Evolutionary conservation across 1,140 invertebrate genomes (phyloP).

Genomic region (Drosophila lowei): DNA sequence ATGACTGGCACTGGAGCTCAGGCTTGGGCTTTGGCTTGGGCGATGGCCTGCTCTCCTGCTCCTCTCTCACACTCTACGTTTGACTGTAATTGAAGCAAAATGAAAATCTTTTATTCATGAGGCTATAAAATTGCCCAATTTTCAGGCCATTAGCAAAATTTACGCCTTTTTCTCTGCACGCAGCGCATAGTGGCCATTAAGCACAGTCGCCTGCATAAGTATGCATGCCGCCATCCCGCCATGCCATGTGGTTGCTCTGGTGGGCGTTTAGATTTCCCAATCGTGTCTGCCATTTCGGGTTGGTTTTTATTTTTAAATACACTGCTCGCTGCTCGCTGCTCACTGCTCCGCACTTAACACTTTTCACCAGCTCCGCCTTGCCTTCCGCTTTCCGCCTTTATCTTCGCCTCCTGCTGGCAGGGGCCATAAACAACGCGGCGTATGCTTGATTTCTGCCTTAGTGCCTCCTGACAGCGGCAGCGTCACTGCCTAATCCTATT

Average conservation of each 20-base stretch:
- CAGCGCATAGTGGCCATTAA: conserved; percentile 79
- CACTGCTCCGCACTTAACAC: conserved; percentile 30
- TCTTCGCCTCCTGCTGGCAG: conserved; percentile 1
- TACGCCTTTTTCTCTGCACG: conserved; percentile 82
- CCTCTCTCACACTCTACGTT: conserved; percentile 23
- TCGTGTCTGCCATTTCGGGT: conserved; percentile 29
- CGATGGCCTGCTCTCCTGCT: background rate
- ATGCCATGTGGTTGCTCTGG: conserved; percentile 34
- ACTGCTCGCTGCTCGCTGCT: background rate
- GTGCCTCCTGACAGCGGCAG: conserved; percentile 43
- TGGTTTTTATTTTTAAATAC: conserved; percentile 58
- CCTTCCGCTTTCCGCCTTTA: background rate
- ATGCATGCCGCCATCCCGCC: conserved; percentile 49
- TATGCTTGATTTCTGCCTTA: conserved; percentile 59
- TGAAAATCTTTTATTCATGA: conserved; percentile 83
- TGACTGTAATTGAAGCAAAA: conserved; percentile 83
- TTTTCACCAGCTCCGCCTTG: conserved; percentile 18
- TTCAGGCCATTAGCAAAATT: conserved; percentile 83
- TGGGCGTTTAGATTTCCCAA: conserved; percentile 68
- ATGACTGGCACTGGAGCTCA: conserved; percentile 52
- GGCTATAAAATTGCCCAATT: conserved; percentile 83
- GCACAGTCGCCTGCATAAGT: conserved; percentile 80
- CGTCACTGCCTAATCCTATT: conserved; percentile 66
- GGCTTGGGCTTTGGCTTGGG: background rate
- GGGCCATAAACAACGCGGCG: conserved; percentile 39